phyloP scores from a whole-genome alignment of 2,113 vertebrate genomes.

The Prunella fulvescens region DNA sequence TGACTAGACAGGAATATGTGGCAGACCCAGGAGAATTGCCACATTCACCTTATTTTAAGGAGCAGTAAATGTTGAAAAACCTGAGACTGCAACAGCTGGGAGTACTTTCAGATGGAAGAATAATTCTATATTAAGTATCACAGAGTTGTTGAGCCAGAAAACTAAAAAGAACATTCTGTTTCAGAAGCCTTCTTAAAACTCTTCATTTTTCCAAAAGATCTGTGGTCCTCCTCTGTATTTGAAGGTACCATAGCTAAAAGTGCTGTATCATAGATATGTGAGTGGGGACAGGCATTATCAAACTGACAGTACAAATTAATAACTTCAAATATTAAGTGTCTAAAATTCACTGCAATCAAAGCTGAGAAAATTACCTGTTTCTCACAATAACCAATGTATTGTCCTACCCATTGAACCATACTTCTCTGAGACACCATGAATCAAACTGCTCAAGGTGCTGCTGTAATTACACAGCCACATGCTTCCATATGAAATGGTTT shows the following conservation, averaged over 20 bases:
- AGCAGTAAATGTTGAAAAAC: neutral
- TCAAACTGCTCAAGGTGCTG: neutral
- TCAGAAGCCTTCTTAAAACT: neutral
- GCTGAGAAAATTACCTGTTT: conserved; percentile 3
- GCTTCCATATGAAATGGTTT: neutral
- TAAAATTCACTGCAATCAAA: neutral
- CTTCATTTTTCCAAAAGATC: neutral
- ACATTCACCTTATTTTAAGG: neutral
- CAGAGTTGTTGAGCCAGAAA: neutral
- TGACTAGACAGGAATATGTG: neutral
- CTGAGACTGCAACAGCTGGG: neutral
- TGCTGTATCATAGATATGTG: neutral
- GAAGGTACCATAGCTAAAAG: neutral
- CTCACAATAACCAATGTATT: neutral
- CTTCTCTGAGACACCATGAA: neutral
- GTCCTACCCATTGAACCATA: neutral
- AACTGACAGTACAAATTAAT: neutral
- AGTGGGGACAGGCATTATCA: neutral
- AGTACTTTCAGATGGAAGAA: neutral
- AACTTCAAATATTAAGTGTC: neutral
- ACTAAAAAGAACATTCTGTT: neutral
- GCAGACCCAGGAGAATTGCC: neutral
- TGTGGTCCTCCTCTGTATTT: neutral
- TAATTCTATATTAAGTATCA: neutral
- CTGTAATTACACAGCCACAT: neutral